phyloP scores from a whole-genome alignment of 2,797 vertebrate species.

The Knipowitschia caucasica region DNA sequence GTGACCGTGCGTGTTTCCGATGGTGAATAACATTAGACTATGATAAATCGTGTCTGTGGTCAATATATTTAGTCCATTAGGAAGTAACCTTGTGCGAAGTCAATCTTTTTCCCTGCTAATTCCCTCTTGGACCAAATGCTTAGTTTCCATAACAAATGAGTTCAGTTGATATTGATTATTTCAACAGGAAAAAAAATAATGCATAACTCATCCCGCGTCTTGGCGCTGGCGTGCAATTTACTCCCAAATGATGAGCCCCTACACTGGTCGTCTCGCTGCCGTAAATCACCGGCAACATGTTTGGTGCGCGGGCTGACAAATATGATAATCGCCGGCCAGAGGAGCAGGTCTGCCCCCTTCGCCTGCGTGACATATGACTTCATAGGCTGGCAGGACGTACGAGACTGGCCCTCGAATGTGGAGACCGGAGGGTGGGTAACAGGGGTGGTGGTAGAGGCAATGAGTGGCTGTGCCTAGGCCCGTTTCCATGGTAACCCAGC shows the following conservation, averaged over 20 bases:
- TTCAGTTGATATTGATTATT: slow-evolving; percentile 66
- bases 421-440: background rate
- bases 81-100: slow-evolving; percentile 66
- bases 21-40: slow-evolving; percentile 36
- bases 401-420: slow-evolving; percentile 48
- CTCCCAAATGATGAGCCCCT: slow-evolving; percentile 68
- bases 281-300: slow-evolving; percentile 70
- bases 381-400: slow-evolving; percentile 70
- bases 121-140: slow-evolving; percentile 53
- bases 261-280: slow-evolving; percentile 48
- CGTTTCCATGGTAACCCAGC: slow-evolving; percentile 79
- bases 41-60: slow-evolving; percentile 45
- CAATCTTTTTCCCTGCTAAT: slow-evolving; percentile 48
- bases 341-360: slow-evolving; percentile 64
- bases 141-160: slow-evolving; percentile 71
- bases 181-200: slow-evolving; percentile 67
- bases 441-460: slow-evolving; percentile 29
- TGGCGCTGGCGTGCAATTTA: slow-evolving; percentile 56
- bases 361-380: slow-evolving; percentile 75
- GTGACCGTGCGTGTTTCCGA: slow-evolving; percentile 19
- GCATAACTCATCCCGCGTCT: slow-evolving; percentile 69
- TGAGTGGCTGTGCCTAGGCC: slow-evolving; percentile 66
- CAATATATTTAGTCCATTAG: slow-evolving; percentile 66
- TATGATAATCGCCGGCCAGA: slow-evolving; percentile 71
- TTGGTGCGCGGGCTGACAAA: slow-evolving; percentile 68